Evolutionary conservation across 2,113 vertebrate genomes (phyloP), one percentile per base, ranked within the genome.

Genomic region (Scophthalmus maximus): DNA sequence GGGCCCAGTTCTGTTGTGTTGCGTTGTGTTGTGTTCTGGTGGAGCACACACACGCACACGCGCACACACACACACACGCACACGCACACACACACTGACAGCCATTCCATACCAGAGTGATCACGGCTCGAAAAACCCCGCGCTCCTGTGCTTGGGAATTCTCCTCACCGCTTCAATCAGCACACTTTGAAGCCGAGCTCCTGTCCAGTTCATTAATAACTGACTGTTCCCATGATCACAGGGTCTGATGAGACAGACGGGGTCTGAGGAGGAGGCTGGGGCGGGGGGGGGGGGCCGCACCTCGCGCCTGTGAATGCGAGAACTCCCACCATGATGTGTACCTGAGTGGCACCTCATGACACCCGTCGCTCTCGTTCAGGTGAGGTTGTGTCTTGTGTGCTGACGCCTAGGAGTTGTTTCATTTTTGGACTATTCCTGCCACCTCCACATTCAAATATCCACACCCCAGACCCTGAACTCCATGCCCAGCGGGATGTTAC

Each of bases 201-300:
- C 85, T 78, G 76, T 87, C 78, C 85, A 88, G 52, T 87, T 89
- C 90, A 91, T 91, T 91, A 89, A 91, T 92, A 89, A 81, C 75
- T 57, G 82, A 72, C 66, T 79, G 79, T 89, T 90, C 85, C 61
- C 72, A 83, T n/a, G 82, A 90, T 88, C 89, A 85, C 80, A 87
- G 65, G 70, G 38, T 76, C 66, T 81, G 83, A 90, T 81, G 4
- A n/a, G n/a, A n/a, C n/a, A 7, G 30, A 5, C 5, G 4, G 30
- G 4, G 30, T 49, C 2, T n/a, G 15, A 6, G 47, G 20, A 20
- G 42, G 42, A 14, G 10, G 14, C n/a, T 10, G 42, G 42, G 42
- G 42, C 3, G 46, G 46, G 25, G 60, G 78, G 42, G 85, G 75
- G 78, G 70, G 44, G 15, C 23, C 17, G 3, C 6, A 22, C 68